Percentiles rank a stretch among this genome's conserved stretches.
phyloP scores from a whole-genome alignment of 2,797 vertebrate species.

The Gobio occitaniae region DNA sequence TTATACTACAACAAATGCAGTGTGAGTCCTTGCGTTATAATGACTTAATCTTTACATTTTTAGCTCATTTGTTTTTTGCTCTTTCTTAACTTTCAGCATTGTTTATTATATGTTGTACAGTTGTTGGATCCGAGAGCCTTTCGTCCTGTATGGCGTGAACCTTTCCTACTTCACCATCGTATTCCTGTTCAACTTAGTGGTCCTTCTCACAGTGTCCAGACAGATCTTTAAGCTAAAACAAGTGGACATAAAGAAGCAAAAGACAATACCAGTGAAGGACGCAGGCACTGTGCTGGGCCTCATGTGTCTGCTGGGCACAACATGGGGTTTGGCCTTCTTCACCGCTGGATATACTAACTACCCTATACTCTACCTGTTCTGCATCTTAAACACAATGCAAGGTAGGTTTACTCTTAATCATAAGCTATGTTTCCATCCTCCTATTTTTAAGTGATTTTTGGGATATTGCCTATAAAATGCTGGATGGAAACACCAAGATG shows the following conservation, averaged over 20 bases:
- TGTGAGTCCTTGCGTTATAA: slow-evolving; percentile 64
- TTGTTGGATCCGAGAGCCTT: slow-evolving; percentile 78
- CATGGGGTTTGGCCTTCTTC: slow-evolving; percentile 81
- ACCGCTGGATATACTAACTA: slow-evolving; percentile 69
- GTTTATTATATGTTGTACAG: slow-evolving; percentile 66
- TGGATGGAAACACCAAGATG: background rate
- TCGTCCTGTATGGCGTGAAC: slow-evolving; percentile 70
- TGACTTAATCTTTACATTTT: slow-evolving; percentile 66
- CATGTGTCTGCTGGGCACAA: slow-evolving; percentile 80
- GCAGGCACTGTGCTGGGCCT: slow-evolving; percentile 75
- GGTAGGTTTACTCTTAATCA: slow-evolving; percentile 62
- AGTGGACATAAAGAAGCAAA: background rate
- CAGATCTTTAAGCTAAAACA: slow-evolving; percentile 67
- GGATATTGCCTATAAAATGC: background rate
- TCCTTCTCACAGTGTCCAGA: slow-evolving; percentile 71
- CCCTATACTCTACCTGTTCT: slow-evolving; percentile 82
- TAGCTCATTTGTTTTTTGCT: slow-evolving; percentile 53
- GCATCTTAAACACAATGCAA: slow-evolving; percentile 81
- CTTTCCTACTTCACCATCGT: slow-evolving; percentile 72
- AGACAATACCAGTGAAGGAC: background rate
- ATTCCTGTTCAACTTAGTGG: slow-evolving; percentile 75
- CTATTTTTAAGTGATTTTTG: background rate
- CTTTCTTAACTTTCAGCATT: background rate
- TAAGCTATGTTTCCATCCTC: background rate
- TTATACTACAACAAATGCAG: slow-evolving; percentile 58